Evolutionary conservation across 2,888 invertebrate genomes (phyloP).

Genomic region (Stratiomys singularior): DNA sequence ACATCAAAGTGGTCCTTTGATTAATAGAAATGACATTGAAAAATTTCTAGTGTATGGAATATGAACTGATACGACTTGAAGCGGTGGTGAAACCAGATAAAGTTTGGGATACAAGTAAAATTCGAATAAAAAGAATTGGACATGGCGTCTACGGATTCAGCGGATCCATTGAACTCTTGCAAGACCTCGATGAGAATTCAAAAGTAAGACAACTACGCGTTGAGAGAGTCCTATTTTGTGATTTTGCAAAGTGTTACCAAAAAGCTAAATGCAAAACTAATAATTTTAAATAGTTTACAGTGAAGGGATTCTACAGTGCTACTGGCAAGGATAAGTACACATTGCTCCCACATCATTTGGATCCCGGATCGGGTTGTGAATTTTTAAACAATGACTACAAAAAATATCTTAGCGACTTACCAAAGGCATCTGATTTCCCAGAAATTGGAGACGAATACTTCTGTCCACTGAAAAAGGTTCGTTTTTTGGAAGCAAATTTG

Average conservation of each 20-base stretch:
- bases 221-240: neutral
- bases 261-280: too few relatives aligned
- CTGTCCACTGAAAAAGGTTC: constrained; percentile 43
- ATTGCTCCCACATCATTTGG: constrained; percentile 12
- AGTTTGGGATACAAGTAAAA: constrained; percentile 32
- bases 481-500: neutral
- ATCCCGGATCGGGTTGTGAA: neutral
- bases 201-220: constrained; percentile 25
- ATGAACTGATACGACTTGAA: neutral
- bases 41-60: neutral
- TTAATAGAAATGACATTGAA: too few relatives aligned
- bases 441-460: constrained; percentile 29
- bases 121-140: neutral
- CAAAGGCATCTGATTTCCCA: constrained; percentile 36
- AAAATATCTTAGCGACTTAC: constrained; percentile 7
- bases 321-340: neutral
- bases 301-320: constrained; percentile 6
- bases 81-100: constrained; percentile 25
- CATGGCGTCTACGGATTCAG: constrained; percentile 27
- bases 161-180: neutral
- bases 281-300: constrained; percentile 3
- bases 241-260: neutral
- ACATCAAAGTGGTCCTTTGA: neutral
- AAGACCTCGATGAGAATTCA: neutral
- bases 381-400: constrained; percentile 28